phyloP scores from a whole-genome alignment of 2,888 invertebrate species.

The Pterobdella sp. region DNA sequence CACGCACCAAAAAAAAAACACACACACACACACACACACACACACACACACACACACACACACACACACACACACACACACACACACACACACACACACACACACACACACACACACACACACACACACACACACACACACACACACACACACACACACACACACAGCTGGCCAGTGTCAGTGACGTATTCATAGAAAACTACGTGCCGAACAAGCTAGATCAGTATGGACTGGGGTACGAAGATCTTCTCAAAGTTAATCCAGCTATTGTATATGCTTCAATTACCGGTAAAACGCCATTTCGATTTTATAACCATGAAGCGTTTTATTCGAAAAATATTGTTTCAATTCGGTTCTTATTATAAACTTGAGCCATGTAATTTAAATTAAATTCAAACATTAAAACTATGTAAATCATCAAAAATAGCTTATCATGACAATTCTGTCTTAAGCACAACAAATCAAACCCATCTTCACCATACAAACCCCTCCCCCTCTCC shows the following conservation, averaged over 20 bases:
- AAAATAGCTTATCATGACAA: too few species aligned
- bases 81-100: constrained; percentile 30
- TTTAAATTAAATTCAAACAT: too few species aligned
- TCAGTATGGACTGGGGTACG: constrained; percentile 68
- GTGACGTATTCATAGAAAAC: constrained; percentile 86
- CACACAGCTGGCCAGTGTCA: constrained; percentile 62
- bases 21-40: neutral
- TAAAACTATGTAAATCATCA: too few species aligned
- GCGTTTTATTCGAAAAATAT: too few species aligned
- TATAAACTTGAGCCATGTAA: too few species aligned
- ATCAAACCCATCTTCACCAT: too few species aligned
- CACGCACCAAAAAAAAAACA: too few species aligned
- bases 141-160: neutral
- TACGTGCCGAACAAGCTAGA: constrained; percentile 82
- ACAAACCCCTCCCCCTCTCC: too few species aligned
- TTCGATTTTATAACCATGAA: too few species aligned
- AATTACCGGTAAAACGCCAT: constrained; percentile 67
- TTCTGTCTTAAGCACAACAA: too few species aligned
- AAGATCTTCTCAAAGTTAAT: constrained; percentile 62
- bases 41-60: constrained; percentile 25
- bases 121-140: constrained; percentile 21
- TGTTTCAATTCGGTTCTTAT: too few species aligned
- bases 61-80: constrained; percentile 11
- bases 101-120: constrained; percentile 23
- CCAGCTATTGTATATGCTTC: constrained; percentile 84